phyloP scores from a whole-genome alignment of 1,140 invertebrate genomes.

The Diorhabda elongata region DNA sequence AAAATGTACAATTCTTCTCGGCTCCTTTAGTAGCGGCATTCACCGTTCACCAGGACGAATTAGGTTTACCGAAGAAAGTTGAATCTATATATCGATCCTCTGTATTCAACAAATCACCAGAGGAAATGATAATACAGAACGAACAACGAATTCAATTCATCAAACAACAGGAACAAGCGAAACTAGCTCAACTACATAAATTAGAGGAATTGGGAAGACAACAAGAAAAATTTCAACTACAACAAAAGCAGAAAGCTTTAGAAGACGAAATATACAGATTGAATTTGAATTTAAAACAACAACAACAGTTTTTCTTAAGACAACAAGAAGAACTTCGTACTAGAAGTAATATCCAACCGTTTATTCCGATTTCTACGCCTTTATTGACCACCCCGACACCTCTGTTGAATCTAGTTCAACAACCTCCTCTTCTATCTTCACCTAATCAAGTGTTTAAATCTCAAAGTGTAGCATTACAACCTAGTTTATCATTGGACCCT shows the following conservation, averaged over 20 bases:
- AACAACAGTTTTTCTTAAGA: slow-evolving; percentile 62
- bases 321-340: slow-evolving; percentile 48
- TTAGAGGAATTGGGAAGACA: slow-evolving; percentile 45
- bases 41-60: slow-evolving; percentile 74
- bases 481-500: slow-evolving; percentile 49
- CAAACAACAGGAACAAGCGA: slow-evolving; percentile 24
- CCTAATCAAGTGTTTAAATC: slow-evolving; percentile 19
- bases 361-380: slow-evolving; percentile 33
- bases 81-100: slow-evolving; percentile 59
- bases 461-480: slow-evolving; percentile 47
- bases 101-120: slow-evolving; percentile 17
- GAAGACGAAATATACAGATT: slow-evolving; percentile 61
- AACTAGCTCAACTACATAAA: background rate
- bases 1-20: slow-evolving; percentile 74
- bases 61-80: slow-evolving; percentile 68
- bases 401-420: background rate
- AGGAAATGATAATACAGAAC: slow-evolving; percentile 26
- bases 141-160: slow-evolving; percentile 17
- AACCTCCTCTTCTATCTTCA: background rate
- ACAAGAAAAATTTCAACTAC: slow-evolving; percentile 51
- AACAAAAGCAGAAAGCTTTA: slow-evolving; percentile 64
- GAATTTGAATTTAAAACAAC: slow-evolving; percentile 49
- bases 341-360: slow-evolving; percentile 46
- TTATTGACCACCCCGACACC: background rate
- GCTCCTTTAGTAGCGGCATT: slow-evolving; percentile 77